phyloP scores from a whole-genome alignment of 2,888 invertebrate species.

The Lasioglossum lativentre region DNA sequence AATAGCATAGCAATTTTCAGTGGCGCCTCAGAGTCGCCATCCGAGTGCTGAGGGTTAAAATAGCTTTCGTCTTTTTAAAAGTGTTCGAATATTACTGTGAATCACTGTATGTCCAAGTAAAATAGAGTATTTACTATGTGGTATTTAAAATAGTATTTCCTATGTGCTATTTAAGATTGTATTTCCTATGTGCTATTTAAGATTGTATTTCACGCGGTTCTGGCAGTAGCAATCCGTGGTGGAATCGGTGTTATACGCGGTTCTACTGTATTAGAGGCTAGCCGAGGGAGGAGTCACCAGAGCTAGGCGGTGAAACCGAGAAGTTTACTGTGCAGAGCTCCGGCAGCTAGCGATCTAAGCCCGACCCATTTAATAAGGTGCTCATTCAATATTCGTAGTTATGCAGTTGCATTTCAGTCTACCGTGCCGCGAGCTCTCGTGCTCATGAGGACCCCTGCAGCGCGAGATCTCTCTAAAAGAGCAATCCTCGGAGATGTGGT shows the following conservation, averaged over 20 bases:
- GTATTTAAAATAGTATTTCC: no score
- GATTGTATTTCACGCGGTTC: background rate
- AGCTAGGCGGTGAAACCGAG: slow-evolving; percentile 14
- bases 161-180: background rate
- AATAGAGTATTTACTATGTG: no score
- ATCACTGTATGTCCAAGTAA: no score
- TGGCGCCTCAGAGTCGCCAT: no score
- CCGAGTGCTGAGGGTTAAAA: no score
- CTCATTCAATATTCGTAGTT: slow-evolving; percentile 8
- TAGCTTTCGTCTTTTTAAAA: no score
- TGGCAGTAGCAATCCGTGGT: background rate
- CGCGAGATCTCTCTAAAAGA: background rate
- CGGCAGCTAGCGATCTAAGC: background rate
- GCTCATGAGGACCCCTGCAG: background rate
- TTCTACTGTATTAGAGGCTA: background rate
- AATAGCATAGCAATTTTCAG: no score
- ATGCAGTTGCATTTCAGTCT: slow-evolving; percentile 2
- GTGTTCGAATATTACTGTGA: no score
- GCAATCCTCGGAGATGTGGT: background rate
- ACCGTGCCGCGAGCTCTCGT: background rate
- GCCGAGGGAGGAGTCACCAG: background rate
- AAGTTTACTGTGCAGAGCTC: slow-evolving; percentile 1
- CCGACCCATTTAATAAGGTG: background rate
- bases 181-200: background rate
- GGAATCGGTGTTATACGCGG: background rate